Base-by-base conservation (phyloP, 2,888 invertebrate species). In the Lycocerus yunnanus region DNA sequence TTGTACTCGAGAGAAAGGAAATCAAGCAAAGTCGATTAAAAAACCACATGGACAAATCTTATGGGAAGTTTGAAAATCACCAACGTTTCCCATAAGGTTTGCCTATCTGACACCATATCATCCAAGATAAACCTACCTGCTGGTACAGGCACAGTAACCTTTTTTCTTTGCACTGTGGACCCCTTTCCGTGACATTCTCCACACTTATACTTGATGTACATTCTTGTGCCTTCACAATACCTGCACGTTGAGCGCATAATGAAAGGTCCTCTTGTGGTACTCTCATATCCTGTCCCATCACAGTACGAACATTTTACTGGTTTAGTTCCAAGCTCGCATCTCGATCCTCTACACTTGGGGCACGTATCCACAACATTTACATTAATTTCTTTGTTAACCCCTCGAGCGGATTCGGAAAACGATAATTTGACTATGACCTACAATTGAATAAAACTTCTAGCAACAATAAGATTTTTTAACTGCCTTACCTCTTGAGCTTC, bases 261-360 rank as follows among this genome's bases (percentile, higher is more conserved):
- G 88, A 98, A 99, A 69, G 98, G 98, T 21, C 98, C 98, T 86
- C 86, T 84, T 2, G 86, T 84, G 79, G 96, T 93, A 10, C 96
- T 95, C 87, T 97, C 96, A 94, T 97, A 97, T 72, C 99, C 99
- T 3, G 96, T 95, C 9, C 99, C 99, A 88, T 97, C 96, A 86
- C 99, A 99, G 84, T 94, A 94, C 2, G 93, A 93, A 85, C 99
- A 99, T 76, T 92, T 92, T 2, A 93, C 91, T 8, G 98, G 92
- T 84, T 95, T 96, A 0, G 96, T 95, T n/a, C 99, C 99, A 0
- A 92, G 93, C 84, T 98, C 97, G 84, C 95, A 94, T 74, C 95
- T 92, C 2, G 90, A 88, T 0, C 99, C 99, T 60, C 87, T 85
- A 85, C 99, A 99, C 85, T 95, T 96, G 0, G 93, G 92, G 85